Evolutionary conservation across 23 tunicate genomes (phyloP), one percentile per base, ranked within the genome.

Genomic region (Botrylloides violaceus): DNA sequence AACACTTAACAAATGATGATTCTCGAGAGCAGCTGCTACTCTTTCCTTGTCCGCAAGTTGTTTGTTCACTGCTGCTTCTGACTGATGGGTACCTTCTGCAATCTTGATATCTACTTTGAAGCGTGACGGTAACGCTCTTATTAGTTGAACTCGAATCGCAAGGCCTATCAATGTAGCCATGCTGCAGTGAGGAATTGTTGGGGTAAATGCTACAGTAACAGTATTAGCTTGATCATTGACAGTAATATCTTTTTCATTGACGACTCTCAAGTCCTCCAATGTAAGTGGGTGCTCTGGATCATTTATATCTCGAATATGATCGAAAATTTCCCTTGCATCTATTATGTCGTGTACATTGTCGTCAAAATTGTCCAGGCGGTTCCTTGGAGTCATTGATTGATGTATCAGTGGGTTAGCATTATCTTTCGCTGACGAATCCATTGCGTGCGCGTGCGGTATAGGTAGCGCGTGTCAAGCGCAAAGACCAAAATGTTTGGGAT

Each of bases 11-110:
- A 95, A 65, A 49, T 87, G 65, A 49, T 78, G 59, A 66, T 95
- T 95, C 75, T 95, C 99, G 61, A 95, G 66, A 34, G 99, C 99
- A 21, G 99, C 99, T 15, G 99, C 99, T 26, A 95, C 96, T 58
- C 99, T 76, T 79, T 95, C 99, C 71, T 95, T 95, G 77, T 95
- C 99, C 1, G 76, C 83, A 15, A 95, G 71, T 65, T 95, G 99
- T 59, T 86, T 85, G 80, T 95, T 95, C 34, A 95, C 92, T 29
- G 88, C 88, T 18, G 34, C 49, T 64, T 95, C 99, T 12, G 88
- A 86, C 37, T 81, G 82, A 43, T 93, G 98, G 1, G 95, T 66
- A 29, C 98, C 98, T 50, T 84, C 79, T 5, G 91, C 81, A 61
- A 93, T 93, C 68, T 77, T 75, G 22, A 93, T 84, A 19, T 66